phyloP scores from a whole-genome alignment of 2,888 invertebrate species.

The Thysanoteuthis rhombus region DNA sequence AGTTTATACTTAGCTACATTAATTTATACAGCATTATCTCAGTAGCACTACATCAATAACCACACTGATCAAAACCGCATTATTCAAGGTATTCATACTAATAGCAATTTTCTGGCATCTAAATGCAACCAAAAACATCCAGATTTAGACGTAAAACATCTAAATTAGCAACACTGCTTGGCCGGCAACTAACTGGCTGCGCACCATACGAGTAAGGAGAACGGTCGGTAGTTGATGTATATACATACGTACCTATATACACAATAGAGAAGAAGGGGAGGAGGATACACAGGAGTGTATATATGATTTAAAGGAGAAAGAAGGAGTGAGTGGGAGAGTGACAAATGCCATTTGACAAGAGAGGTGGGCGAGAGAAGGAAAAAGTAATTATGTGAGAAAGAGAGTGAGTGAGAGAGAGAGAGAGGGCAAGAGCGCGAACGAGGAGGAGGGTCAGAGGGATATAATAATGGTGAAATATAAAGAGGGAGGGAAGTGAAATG shows the following conservation, averaged over 20 bases:
- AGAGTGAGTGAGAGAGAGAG: not conserved
- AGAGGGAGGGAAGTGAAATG: not conserved
- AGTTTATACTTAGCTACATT: too few relatives aligned
- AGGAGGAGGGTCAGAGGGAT: not conserved
- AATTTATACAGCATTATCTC: too few relatives aligned
- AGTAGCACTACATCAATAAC: too few relatives aligned
- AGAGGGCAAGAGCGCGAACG: not conserved
- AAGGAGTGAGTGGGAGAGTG: not conserved
- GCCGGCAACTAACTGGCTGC: not conserved
- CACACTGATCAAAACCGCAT: too few relatives aligned
- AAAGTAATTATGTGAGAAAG: not conserved
- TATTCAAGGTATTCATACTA: too few relatives aligned
- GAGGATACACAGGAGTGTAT: not conserved
- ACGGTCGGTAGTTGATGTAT: not conserved
- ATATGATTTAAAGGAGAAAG: not conserved
- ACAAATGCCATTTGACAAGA: not conserved
- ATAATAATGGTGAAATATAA: not conserved
- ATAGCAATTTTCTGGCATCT: too few relatives aligned
- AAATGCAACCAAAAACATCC: too few relatives aligned
- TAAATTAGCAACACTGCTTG: too few relatives aligned
- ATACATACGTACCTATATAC: not conserved
- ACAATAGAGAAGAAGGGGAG: not conserved
- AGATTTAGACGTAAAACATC: too few relatives aligned
- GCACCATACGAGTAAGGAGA: not conserved
- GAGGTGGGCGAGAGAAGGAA: not conserved